phyloP scores from a whole-genome alignment of 2,113 vertebrate genomes.

The Aphelocoma coerulescens region DNA sequence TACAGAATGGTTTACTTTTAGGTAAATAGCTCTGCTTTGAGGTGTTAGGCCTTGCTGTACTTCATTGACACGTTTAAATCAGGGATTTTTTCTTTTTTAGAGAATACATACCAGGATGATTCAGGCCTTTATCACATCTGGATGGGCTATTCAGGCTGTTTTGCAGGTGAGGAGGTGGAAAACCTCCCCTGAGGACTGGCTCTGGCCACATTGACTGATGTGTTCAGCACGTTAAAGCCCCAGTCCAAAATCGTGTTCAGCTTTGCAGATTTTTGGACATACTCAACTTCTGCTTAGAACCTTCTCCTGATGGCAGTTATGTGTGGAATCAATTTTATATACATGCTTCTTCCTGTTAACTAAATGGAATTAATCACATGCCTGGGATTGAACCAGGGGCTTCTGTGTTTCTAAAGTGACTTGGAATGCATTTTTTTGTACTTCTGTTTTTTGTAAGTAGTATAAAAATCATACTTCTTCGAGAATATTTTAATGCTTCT shows the following conservation, averaged over 20 bases:
- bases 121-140: neutral
- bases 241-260: neutral
- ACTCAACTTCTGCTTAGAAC: neutral
- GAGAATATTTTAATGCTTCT: neutral
- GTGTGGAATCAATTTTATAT: neutral
- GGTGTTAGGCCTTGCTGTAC: neutral
- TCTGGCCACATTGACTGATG: neutral
- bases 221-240: neutral
- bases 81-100: neutral
- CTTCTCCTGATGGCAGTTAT: neutral
- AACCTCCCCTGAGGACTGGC: neutral
- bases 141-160: neutral
- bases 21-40: neutral
- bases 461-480: neutral
- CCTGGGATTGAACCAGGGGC: neutral
- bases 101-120: neutral
- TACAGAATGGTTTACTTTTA: neutral
- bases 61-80: neutral
- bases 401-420: neutral
- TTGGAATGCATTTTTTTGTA: neutral
- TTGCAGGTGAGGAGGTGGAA: neutral
- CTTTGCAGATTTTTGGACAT: neutral
- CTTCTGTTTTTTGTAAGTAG: neutral
- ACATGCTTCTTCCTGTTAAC: neutral
- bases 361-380: neutral